Evolutionary conservation across 2,797 vertebrate genomes (phyloP).

Genomic region (Alca torda): DNA sequence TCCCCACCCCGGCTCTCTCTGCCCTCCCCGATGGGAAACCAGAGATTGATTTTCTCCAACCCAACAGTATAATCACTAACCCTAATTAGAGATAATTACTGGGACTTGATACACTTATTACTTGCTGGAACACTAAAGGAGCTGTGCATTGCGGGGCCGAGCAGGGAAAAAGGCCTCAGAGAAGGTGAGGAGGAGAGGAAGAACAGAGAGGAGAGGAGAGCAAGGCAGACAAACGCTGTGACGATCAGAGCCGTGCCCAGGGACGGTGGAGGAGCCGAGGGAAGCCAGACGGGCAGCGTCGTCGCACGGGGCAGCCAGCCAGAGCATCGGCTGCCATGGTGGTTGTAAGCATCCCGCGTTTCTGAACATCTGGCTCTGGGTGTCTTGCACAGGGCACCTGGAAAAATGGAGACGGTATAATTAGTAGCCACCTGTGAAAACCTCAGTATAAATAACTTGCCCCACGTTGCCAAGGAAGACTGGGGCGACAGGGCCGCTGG

Average conservation of each 20-base stretch:
- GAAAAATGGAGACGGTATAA: not conserved
- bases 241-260: not conserved
- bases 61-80: slow-evolving; percentile 98
- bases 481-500: accelerated
- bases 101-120: slow-evolving; percentile 95
- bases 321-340: not conserved
- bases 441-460: not conserved
- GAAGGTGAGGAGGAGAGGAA: not conserved
- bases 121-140: slow-evolving; percentile 89
- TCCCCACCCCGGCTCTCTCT: slow-evolving; percentile 65
- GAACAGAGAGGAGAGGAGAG: not conserved
- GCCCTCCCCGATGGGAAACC: slow-evolving; percentile 86
- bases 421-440: slow-evolving; percentile 5
- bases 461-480: not conserved
- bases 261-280: not conserved
- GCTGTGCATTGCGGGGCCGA: slow-evolving; percentile 51
- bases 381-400: not conserved
- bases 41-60: slow-evolving; percentile 95
- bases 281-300: not conserved
- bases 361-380: not conserved
- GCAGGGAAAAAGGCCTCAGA: not conserved
- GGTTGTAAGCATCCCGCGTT: not conserved
- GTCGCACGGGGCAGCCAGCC: not conserved
- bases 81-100: slow-evolving; percentile 99
- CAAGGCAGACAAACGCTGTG: not conserved